Conservation (phyloP, 2,888 invertebrate species). For the Erebia palarica region DNA sequence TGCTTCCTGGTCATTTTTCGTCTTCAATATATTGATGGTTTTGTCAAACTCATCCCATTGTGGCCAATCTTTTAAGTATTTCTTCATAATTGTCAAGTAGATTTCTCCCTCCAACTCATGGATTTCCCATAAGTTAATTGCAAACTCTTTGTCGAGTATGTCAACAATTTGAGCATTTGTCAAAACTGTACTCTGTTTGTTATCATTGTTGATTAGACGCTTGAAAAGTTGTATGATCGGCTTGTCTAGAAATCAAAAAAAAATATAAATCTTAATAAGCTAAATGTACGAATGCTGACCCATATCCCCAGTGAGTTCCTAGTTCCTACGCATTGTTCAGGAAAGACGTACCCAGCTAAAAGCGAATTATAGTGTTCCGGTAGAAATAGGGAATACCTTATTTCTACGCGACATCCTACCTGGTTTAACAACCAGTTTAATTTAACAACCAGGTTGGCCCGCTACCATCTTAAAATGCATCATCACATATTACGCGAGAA, state of each 20-base stretch:
- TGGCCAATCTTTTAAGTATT: conserved; percentile 69
- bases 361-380: too few relatives aligned
- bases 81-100: conserved; percentile 64
- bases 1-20: conserved; percentile 40
- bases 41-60: conserved; percentile 66
- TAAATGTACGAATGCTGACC: too few relatives aligned
- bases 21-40: conserved; percentile 50
- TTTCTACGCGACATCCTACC: too few relatives aligned
- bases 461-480: too few relatives aligned
- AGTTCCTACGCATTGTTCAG: too few relatives aligned
- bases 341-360: too few relatives aligned
- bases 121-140: conserved; percentile 48
- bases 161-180: conserved; percentile 63
- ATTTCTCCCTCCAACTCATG: conserved; percentile 63
- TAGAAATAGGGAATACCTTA: too few relatives aligned
- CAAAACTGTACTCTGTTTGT: conserved; percentile 61
- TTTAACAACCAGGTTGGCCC: too few relatives aligned
- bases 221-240: conserved; percentile 64
- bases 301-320: too few relatives aligned
- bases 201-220: conserved; percentile 56
- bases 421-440: too few relatives aligned
- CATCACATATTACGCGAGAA: too few relatives aligned
- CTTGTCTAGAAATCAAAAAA: conserved; percentile 47
- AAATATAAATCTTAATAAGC: conserved; percentile 40
- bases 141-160: conserved; percentile 61